These are phyloP conservation scores for Brachymystax lenok DNA, from an alignment of 2,797 vertebrate species.

Conservation along the genomic window DNA sequence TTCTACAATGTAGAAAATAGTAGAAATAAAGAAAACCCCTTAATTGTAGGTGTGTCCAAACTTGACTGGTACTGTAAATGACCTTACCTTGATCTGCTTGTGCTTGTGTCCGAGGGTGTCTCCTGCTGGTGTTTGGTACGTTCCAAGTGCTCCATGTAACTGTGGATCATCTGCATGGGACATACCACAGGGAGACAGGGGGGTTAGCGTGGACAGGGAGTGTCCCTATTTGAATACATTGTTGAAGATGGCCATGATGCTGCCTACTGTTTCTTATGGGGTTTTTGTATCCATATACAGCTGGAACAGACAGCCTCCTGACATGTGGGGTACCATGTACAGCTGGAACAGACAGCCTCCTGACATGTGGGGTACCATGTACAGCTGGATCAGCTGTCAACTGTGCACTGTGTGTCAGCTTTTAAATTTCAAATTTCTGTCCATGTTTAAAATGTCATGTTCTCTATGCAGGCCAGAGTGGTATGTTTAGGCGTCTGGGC, in stretches of 20 bases:
- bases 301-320: slow-evolving; percentile 27
- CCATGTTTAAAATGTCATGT: slow-evolving; percentile 17
- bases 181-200: slow-evolving; percentile 12
- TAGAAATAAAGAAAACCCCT: no score
- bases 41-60: no score
- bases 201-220: neutral
- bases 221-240: neutral
- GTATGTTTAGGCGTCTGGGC: slow-evolving; percentile 3
- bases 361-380: no score
- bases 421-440: neutral
- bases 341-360: no score
- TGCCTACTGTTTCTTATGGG: neutral
- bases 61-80: no score
- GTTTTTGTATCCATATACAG: neutral
- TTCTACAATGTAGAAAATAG: no score
- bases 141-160: slow-evolving; percentile 99
- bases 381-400: no score
- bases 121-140: slow-evolving; percentile 91
- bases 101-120: no score
- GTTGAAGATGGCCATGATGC: neutral
- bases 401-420: no score
- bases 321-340: neutral
- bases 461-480: slow-evolving; percentile 22
- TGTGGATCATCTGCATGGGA: slow-evolving; percentile 92
- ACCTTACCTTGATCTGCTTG: no score